These are phyloP conservation scores for Oceanodroma leucorhoa DNA, from an alignment of 2,797 vertebrate genomes.

Conservation along the genomic window DNA sequence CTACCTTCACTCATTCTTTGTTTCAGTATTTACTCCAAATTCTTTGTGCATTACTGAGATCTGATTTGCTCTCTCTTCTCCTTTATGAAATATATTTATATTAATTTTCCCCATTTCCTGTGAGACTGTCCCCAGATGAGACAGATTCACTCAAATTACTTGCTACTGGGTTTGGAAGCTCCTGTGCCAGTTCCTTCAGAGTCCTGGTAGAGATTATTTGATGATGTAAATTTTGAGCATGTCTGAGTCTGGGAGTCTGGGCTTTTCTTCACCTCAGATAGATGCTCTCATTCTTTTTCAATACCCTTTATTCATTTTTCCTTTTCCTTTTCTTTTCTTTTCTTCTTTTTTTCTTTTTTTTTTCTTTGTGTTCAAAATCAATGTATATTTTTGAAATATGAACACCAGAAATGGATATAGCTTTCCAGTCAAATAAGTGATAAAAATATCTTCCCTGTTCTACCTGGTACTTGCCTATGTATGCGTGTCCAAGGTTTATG, in stretches of 20 bases:
- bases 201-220: background rate
- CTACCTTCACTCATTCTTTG: background rate
- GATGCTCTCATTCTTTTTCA: background rate
- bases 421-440: background rate
- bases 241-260: background rate
- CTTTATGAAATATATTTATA: background rate
- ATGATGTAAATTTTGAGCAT: background rate
- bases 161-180: background rate
- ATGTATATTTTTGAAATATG: background rate
- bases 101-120: background rate
- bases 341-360: accelerated
- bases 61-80: background rate
- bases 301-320: background rate
- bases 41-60: background rate
- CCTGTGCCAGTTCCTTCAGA: background rate
- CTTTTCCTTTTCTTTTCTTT: background rate
- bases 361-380: background rate
- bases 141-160: background rate
- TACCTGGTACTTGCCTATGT: background rate
- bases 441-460: background rate
- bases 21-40: background rate
- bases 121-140: background rate
- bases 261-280: background rate
- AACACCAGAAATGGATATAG: background rate
- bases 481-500: background rate